Percentiles rank a stretch among this genome's conserved stretches.
Conservation (phyloP, 2,113 vertebrate genomes). For the Dipodomys merriami region DNA sequence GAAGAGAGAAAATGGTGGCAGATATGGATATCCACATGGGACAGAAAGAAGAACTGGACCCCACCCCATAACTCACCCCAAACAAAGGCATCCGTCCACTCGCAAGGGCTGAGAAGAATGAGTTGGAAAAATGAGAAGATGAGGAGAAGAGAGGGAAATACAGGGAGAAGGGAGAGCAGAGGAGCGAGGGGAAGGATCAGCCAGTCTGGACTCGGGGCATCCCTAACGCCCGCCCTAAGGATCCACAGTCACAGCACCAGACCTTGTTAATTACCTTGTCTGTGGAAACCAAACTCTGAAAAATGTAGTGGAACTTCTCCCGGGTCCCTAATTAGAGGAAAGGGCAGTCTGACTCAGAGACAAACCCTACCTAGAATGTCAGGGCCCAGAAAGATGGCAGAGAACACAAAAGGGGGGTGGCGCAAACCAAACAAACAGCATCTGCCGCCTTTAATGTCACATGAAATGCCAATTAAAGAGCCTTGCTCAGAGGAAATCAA, state of each 20-base stretch:
- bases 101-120: no score
- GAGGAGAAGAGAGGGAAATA: neutral
- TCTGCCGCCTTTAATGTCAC: neutral
- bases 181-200: no score
- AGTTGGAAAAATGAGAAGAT: neutral
- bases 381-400: neutral
- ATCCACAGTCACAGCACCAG: neutral
- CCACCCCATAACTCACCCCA: no score
- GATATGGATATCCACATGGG: no score
- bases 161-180: neutral
- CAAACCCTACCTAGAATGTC: neutral
- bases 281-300: neutral
- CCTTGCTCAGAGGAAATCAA: neutral
- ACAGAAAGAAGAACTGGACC: no score
- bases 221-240: neutral
- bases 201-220: neutral
- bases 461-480: neutral
- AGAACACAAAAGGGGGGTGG: neutral
- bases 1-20: neutral
- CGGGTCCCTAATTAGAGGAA: neutral
- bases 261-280: neutral
- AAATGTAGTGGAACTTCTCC: neutral
- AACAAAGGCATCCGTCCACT: no score
- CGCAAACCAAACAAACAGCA: neutral
- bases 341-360: neutral